phyloP scores from a whole-genome alignment of 2,888 invertebrate genomes.

The Caenorhabditis sp. region DNA sequence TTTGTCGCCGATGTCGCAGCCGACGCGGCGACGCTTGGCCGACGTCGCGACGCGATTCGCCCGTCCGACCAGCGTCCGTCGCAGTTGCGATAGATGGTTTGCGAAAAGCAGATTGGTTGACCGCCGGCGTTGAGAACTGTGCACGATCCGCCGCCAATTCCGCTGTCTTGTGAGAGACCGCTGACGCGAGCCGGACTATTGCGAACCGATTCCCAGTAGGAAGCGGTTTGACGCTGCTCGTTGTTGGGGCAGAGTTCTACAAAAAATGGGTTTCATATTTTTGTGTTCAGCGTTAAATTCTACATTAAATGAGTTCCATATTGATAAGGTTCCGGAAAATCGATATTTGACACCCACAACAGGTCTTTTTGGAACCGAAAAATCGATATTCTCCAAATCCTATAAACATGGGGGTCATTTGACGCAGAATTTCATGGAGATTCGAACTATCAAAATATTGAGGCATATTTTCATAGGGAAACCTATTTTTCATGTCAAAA shows the following conservation, averaged over 20 bases:
- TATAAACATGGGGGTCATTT: no score
- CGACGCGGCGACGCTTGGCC: neutral
- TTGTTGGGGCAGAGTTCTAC: conserved; percentile 24
- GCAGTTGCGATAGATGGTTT: conserved; percentile 57
- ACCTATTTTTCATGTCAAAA: no score
- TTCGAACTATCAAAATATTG: no score
- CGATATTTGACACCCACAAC: no score
- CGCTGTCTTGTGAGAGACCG: conserved; percentile 38
- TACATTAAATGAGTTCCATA: no score
- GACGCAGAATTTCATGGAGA: no score
- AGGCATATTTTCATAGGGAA: no score
- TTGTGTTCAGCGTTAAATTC: neutral
- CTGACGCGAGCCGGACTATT: conserved; percentile 33
- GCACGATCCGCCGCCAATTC: conserved; percentile 27
- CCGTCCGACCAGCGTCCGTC: conserved; percentile 65
- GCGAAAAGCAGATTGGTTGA: conserved; percentile 28
- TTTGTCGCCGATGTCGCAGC: neutral
- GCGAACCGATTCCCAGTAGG: conserved; percentile 29
- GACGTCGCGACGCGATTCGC: conserved; percentile 41
- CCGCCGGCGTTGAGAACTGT: conserved; percentile 22
- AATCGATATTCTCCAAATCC: no score
- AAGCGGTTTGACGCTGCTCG: conserved; percentile 22
- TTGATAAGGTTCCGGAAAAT: no score
- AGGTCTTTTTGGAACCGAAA: no score
- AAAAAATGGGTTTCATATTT: neutral